Evolutionary conservation across 1,140 invertebrate genomes (phyloP), one percentile per base, ranked within the genome.

Genomic region (Polypedilum vanderplanki): DNA sequence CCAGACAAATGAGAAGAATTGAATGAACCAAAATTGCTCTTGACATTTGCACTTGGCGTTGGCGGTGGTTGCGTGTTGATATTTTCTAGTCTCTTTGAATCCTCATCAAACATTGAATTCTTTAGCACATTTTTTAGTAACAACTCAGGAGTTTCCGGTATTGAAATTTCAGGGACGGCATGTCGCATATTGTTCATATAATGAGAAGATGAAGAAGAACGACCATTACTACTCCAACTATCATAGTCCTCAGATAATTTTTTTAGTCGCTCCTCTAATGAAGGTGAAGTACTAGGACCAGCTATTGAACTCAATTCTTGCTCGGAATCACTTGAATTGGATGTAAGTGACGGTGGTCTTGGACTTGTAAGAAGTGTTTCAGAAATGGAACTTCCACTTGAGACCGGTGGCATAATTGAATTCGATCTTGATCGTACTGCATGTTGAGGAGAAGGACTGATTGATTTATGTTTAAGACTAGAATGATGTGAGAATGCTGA

Each of bases 101-200:
- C 96, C 82, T 98, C 96, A 81, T 98, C 96, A 81, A 98, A 97
- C 10, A 98, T 94, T 74, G 93, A 96, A 74, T 91, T 89, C 80
- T 95, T 96, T 76, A 98, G 85, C 73, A 98, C 87, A 12, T 93
- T 94, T 79, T 95, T 94, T 4, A 96, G 91, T 76, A 98, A 97
- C 24, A 33, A 33, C 77, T 97, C 96, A 1, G 95, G 97, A 1
- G 95, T 95, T 80, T 97, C 90, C 75, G 93, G 86, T 22, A 70
- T 22, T 70, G 65, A 7, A 10, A 70, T 70, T 22, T 70, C 65
- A 18, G 65, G 74, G 15, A 40, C 33, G 1, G 65, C 8, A 15
- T 76, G 75, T 40, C 57, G 20, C 22, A 74, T 74, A 46, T 64
- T 74, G 12, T 40, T 24, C 33, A 46, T 20, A 40, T 73, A 74